Conservation (phyloP, 1,140 invertebrate species). For the Venustaconcha ellipsiformis region DNA sequence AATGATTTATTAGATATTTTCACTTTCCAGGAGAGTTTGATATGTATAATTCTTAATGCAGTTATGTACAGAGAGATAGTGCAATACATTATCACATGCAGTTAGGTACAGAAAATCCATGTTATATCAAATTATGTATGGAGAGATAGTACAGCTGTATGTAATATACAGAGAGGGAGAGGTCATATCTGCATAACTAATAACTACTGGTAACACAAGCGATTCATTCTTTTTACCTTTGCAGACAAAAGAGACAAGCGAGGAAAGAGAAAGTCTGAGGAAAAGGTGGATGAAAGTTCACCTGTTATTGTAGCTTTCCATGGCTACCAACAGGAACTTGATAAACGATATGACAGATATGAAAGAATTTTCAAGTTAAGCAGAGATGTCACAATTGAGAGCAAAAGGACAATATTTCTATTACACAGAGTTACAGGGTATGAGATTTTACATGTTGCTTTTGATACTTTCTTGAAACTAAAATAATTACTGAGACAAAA, state of each 20-base stretch:
- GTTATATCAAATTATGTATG: too few species aligned
- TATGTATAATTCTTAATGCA: too few species aligned
- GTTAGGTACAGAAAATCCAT: too few species aligned
- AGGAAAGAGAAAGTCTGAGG: conserved; percentile 2
- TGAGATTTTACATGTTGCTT: neutral
- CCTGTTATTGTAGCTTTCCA: conserved; percentile 76
- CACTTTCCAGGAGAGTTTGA: too few species aligned
- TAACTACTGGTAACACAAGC: too few species aligned
- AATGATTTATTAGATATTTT: too few species aligned
- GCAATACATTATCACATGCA: too few species aligned
- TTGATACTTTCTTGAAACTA: neutral
- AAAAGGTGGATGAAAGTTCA: conserved; percentile 42
- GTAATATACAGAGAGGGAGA: too few species aligned
- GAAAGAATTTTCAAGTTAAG: conserved; percentile 87
- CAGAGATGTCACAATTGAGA: conserved; percentile 92
- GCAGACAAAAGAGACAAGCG: conserved; percentile 8
- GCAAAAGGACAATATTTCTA: conserved; percentile 89
- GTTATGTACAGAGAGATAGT: too few species aligned
- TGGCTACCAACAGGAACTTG: conserved; percentile 78
- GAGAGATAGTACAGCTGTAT: too few species aligned
- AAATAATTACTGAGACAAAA: neutral
- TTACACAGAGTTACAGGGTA: conserved; percentile 79
- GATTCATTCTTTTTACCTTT: neutral
- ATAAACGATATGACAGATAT: conserved; percentile 85
- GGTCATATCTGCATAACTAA: too few species aligned